A percentile compares a stretch with the other conserved stretches of the same genome.
Evolutionary conservation across 1,140 invertebrate genomes (phyloP).

Genomic region (Drosophila cardini): DNA sequence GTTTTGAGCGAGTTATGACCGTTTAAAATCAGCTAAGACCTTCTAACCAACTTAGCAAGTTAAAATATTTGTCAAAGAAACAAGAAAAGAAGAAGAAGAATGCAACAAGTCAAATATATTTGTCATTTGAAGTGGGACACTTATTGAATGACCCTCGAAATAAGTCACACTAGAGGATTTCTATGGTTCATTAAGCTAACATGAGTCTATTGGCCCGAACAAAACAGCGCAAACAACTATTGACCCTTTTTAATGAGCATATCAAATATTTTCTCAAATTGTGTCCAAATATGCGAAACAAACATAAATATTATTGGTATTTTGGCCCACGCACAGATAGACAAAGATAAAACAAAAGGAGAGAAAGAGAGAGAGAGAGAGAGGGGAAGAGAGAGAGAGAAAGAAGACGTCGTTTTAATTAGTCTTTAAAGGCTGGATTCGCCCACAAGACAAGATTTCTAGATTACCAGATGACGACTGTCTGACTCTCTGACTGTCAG

Average conservation of each 20-base stretch:
- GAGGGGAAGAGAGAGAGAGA: no score
- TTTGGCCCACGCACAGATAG: conserved; percentile 52
- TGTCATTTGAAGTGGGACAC: neutral
- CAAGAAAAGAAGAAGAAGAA: neutral
- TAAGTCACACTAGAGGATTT: neutral
- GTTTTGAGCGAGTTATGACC: neutral
- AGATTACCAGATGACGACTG: conserved; percentile 23
- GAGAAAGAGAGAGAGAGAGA: neutral
- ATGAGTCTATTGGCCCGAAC: neutral
- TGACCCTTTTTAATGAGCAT: conserved; percentile 59
- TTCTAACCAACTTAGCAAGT: neutral
- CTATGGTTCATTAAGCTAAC: conserved; percentile 15
- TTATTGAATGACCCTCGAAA: conserved; percentile 8
- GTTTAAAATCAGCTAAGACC: neutral
- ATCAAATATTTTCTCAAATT: conserved; percentile 57
- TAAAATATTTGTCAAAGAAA: neutral
- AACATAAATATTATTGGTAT: conserved; percentile 39
- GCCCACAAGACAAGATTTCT: conserved; percentile 16
- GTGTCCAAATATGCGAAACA: conserved; percentile 47
- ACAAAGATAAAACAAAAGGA: conserved; percentile 44
- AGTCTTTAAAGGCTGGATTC: conserved; percentile 26
- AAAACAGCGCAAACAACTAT: conserved; percentile 9
- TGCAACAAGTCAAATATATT: conserved; percentile 12
- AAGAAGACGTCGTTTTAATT: conserved; percentile 44
- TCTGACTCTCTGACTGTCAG: conserved; percentile 2